Base-by-base conservation (phyloP, 2,797 vertebrate genomes). In the Jordanella pulchra region DNA sequence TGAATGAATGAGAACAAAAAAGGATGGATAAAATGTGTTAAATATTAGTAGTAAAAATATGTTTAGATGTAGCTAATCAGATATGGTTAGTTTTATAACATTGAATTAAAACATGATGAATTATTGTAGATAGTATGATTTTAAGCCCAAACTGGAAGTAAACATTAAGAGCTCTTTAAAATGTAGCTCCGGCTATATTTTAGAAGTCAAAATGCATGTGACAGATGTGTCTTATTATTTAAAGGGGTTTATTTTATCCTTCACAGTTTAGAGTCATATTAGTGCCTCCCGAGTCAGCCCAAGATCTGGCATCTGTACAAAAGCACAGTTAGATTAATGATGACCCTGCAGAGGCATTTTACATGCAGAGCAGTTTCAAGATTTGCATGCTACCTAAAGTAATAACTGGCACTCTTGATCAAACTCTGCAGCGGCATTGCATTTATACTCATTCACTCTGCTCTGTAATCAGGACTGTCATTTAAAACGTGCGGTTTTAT, bases 331-430 rank as follows among this genome's bases (percentile, higher is more conserved):
- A 25, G 23, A 64, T 64, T 61, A 63, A 23, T 42, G n/a, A 30
- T 64, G 56, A 42, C 21, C 17, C 21, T 60, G 39, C 66, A 75
- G 66, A 54, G 39, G 39, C 6, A 7, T 69, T 64, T 53, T 56
- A 70, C 39, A 65, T 69, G 39, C 58, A 69, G 17, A 54, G 51
- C 67, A 65, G 50, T 56, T 65, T 39, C 28, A 55, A 3, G n/a
- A 17, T 75, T 65, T 53, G 47, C 28, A 11, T 7, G 18, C 35
- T 25, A 30, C 44, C n/a, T 44, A 48, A 63, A 45, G 27, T 23
- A 66, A 25, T 21, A 35, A 42, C 28, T 32, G 60, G 9, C 23
- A 1, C 18, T 53, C 27, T 68, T 63, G 5, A 44, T 63, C 15
- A 7, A 63, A 32, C n/a, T 48, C 69, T 42, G 7, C 32, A 53